Evolutionary conservation across 53 echinoderm and acorn worm species (phyloP), one percentile per base, ranked within the genome.

Genomic region (Arbacia lixula): DNA sequence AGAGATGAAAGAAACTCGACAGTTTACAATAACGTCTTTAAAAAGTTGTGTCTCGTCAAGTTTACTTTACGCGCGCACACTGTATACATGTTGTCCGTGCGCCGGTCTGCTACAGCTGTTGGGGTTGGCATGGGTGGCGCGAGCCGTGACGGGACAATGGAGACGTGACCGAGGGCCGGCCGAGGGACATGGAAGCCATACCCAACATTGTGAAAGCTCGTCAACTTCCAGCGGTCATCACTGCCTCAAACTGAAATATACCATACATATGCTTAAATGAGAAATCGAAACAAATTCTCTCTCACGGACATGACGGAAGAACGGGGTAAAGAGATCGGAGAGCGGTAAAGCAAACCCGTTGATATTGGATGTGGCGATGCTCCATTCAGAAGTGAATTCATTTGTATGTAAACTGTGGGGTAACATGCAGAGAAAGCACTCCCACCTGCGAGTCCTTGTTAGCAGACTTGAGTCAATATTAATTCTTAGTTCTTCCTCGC

Each of bases 1-100:
- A 26, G 52, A 40, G 55, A 32, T 34, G 36, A 66, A 69, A 69
- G 42, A 57, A 77, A 77, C 17, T 58, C 60, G 26, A 77, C 57
- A 77, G 10, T 69, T 69, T 77, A 36, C 60, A 58, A 58, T 29
- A 77, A 57, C 37, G 36, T 77, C 46, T 77, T 56, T 77, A 26
- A 57, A 77, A 77, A 77, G 78, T 77, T 77, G 78, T 77, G 78
- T 77, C 78, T 77, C 38, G 56, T 37, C 57, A 38, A 58, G 78
- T 77, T 77, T 77, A n/a, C 78, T 77, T 77, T 53, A 42, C 19
- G 8, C 54, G 19, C 55, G 21, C 40, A 77, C 57, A 51, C 12
- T 77, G 78, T 77, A 58, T 77, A 58, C 39, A 57, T 58, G 20
- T 58, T 37, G 56, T 37, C 36, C 55, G 58, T 27, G 39, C 9